These are phyloP conservation scores for Seriola quinqueradiata DNA, from an alignment of 2,113 vertebrate genomes.

Conservation along the genomic window DNA sequence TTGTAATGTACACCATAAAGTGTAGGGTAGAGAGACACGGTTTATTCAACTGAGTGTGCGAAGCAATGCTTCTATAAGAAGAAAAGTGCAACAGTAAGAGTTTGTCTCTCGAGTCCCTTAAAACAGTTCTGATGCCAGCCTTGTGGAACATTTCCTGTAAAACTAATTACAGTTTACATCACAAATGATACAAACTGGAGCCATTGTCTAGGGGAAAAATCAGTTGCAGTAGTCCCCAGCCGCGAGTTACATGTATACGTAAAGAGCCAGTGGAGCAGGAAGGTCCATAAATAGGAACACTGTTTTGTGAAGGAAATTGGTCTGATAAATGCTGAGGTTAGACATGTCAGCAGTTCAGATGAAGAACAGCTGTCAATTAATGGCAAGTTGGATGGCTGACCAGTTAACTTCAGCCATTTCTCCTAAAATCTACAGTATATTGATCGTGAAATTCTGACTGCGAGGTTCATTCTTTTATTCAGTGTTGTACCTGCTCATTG, in stretches of 20 bases:
- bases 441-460: not conserved
- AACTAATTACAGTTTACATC: slow-evolving; percentile 42
- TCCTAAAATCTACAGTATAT: not conserved
- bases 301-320: slow-evolving; percentile 8
- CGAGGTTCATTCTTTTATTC: not conserved
- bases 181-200: slow-evolving; percentile 23
- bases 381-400: not conserved
- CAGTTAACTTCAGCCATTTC: not conserved
- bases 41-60: too few species aligned
- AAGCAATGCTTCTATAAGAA: not conserved
- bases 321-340: not conserved
- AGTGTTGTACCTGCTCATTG: slow-evolving; percentile 93
- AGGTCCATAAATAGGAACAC: not conserved
- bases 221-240: not conserved
- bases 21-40: not conserved
- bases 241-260: slow-evolving; percentile 21
- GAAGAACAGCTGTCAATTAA: not conserved
- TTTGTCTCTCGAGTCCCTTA: not conserved
- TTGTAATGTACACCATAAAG: not conserved
- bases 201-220: not conserved
- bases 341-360: not conserved
- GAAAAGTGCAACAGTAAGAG: not conserved
- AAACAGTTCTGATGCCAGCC: slow-evolving; percentile 1
- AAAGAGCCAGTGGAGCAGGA: not conserved
- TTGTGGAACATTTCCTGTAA: slow-evolving; percentile 33